These are phyloP conservation scores for Drosophila sordidula DNA, from an alignment of 2,888 invertebrate genomes.

Conservation along the genomic window DNA sequence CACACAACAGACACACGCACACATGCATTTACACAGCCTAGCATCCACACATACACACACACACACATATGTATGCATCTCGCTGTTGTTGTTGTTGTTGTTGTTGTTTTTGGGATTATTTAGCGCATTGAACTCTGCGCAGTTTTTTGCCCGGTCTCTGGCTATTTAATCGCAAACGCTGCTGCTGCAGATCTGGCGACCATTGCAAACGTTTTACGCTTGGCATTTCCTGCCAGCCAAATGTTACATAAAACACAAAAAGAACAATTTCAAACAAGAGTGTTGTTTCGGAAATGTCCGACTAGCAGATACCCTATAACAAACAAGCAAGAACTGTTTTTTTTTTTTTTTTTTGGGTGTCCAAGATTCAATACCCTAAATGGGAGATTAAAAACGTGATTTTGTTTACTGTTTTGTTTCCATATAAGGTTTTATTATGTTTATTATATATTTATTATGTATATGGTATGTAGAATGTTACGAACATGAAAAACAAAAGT, in stretches of 20 bases:
- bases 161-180: conserved; percentile 28
- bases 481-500: no score
- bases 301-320: no score
- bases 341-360: no score
- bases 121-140: conserved; percentile 68
- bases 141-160: conserved; percentile 23
- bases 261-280: conserved; percentile 2
- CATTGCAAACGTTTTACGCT: conserved; percentile 42
- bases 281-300: no score
- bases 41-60: conserved; percentile 3
- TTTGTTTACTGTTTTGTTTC: no score
- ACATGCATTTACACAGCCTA: conserved; percentile 2
- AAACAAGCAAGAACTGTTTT: no score
- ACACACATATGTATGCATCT: conserved; percentile 8
- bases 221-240: conserved; percentile 55
- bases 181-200: conserved; percentile 17
- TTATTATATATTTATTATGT: no score
- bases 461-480: no score
- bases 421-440: no score
- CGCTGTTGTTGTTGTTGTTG: conserved; percentile 21
- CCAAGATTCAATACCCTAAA: no score
- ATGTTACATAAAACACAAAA: conserved; percentile 48
- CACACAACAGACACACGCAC: conserved; percentile 13
- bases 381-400: no score
- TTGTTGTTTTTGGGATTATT: conserved; percentile 48